Base-by-base conservation (phyloP, 2,797 vertebrate genomes). In the Hipposideros larvatus region DNA sequence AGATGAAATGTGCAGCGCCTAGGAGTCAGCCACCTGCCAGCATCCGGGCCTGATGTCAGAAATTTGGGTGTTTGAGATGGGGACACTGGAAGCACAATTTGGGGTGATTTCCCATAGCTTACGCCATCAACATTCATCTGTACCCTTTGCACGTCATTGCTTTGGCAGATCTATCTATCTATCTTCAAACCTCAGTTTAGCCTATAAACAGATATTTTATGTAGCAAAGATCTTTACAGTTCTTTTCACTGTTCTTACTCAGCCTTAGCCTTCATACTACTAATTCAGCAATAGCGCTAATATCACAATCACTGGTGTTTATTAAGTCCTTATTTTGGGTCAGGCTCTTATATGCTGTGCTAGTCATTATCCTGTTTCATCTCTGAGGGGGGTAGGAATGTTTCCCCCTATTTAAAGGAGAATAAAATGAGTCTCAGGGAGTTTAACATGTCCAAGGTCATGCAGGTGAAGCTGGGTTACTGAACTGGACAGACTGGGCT, bases 1-100 rank as follows among this genome's bases (percentile, higher is more conserved):
- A 71, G 95, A 97, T 92, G 97, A 96, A 96, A 43, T 37, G 43
- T 0, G 7, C 87, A 90, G 55, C 53, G 53, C 94, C 95, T 82
- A 95, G 91, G 63, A 97, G 96, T 92, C 95, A 97, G 97, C 95
- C 96, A 95, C 75, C 68, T 57, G 28, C 57, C 75, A 41, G 84
- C 26, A 22, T 57, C 46, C 10, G 10, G 43, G 10, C 37, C 71
- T 65, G 34, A 34, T 73, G 57, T 24, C 8, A 8, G 28, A n/a
- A 22, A 7, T 34, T 37, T 74, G 66, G 41, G 66, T 26, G 7
- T 53, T 43, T 5, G 55, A 57, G 61, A 13, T 75, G 15, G 26
- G 19, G 68, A 21, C 65, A 48, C 31, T 1, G 34, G 57, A 65
- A 93, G 68, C 57, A 73, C 21, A 28, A 4, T 59, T 55, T 57